Percentiles rank a stretch among this genome's conserved stretches.
phyloP scores from a whole-genome alignment of 2,113 vertebrate genomes.

The Salminus brasiliensis region DNA sequence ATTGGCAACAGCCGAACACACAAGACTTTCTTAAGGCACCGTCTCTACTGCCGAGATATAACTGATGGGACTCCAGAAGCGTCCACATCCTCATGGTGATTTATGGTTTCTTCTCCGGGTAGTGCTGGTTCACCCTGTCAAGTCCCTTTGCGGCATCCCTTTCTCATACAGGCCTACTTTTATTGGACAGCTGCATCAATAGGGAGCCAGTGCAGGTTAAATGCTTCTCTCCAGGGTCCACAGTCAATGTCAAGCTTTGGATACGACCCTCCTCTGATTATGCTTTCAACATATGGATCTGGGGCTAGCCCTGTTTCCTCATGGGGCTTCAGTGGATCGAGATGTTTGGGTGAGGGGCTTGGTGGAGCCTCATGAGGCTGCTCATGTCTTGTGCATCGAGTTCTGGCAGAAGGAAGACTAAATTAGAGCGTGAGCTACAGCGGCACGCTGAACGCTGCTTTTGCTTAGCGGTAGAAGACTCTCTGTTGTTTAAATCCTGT shows the following conservation, averaged over 20 bases:
- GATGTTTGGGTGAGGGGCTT: not conserved
- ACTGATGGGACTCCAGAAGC: slow-evolving; percentile 11
- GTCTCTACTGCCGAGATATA: not conserved
- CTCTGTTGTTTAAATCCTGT: slow-evolving; percentile 35
- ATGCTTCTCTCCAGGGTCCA: slow-evolving; percentile 50
- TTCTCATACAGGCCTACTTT: slow-evolving; percentile 43
- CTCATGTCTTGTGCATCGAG: not conserved
- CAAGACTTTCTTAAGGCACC: too few species aligned
- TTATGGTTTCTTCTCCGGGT: slow-evolving; percentile 4
- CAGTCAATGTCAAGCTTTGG: slow-evolving; percentile 33
- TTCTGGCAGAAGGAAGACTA: not conserved
- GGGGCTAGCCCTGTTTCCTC: not conserved
- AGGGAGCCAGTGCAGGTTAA: slow-evolving; percentile 61
- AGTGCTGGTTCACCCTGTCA: not conserved
- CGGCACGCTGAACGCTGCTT: not conserved
- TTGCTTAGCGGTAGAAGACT: slow-evolving; percentile 43
- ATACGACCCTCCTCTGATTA: slow-evolving; percentile 36
- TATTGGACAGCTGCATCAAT: slow-evolving; percentile 66
- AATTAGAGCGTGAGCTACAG: not conserved
- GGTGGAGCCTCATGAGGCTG: not conserved
- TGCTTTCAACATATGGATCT: not conserved
- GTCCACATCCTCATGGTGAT: too few species aligned
- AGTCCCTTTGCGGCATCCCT: not conserved
- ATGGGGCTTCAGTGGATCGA: not conserved
- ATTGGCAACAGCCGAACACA: too few species aligned